A percentile compares a stretch with the other conserved stretches of the same genome.
These are phyloP conservation scores for Aplodontia rufa DNA, from an alignment of 2,113 vertebrate species.

Conservation along the genomic window DNA sequence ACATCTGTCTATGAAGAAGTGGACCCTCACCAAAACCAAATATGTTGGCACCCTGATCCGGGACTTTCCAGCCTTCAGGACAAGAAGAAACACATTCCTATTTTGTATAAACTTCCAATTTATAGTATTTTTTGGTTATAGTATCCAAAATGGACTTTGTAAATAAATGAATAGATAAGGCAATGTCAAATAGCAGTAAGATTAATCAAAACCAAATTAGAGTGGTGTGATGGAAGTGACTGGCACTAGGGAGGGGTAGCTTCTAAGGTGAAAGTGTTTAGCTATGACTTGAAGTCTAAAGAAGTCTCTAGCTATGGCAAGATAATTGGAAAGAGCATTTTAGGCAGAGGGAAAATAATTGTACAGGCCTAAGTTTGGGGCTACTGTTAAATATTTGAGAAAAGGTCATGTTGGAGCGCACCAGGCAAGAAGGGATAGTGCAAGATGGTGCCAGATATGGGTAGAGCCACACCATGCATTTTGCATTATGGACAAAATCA, in stretches of 20 bases:
- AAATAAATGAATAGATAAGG: not conserved
- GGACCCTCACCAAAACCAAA: not conserved
- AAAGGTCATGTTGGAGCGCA: not conserved
- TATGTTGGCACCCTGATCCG: not conserved
- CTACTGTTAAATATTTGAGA: not conserved
- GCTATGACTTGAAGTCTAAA: not conserved
- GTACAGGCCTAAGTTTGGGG: not conserved
- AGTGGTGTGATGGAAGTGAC: not conserved
- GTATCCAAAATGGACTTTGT: not conserved
- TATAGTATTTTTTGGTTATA: not conserved
- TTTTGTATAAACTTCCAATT: not conserved
- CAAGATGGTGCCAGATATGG: not conserved
- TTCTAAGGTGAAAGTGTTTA: not conserved
- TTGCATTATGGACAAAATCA: too few species aligned
- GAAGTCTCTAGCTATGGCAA: not conserved
- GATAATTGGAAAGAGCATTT: not conserved
- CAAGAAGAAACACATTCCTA: not conserved
- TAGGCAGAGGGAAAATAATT: not conserved
- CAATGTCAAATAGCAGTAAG: not conserved
- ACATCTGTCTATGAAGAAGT: not conserved
- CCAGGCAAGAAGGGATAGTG: not conserved
- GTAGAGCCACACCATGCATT: not conserved
- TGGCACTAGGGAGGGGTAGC: fast-evolving
- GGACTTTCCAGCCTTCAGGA: not conserved
- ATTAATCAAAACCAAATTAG: not conserved